These are phyloP conservation scores for zebrafish (Danio rerio) DNA, from an alignment of 2,113 vertebrate species.

Conservation along the genomic window GRCz12tu NC_133190.1:18666001-18666500, in stretches of 20 bases:
- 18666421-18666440: constrained; percentile 57
- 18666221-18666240: not conserved
- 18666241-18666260: constrained; percentile 17
- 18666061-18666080: constrained; percentile 97
- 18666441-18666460: constrained; percentile 54
- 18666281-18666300: constrained; percentile 11
- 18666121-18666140: constrained; percentile 17
- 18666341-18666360: constrained; percentile 52
- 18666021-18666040: constrained; percentile 95
- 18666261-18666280: not conserved
- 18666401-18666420: constrained; percentile 47
- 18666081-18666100: constrained; percentile 98
- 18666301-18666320: constrained; percentile 30
- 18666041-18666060: constrained; percentile 87
- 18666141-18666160: constrained; percentile 16
- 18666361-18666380: constrained; percentile 48
- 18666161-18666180: constrained; percentile 2
- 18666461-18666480: constrained; percentile 56
- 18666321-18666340: not conserved
- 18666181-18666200: not conserved
- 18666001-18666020: constrained; percentile 95
- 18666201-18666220: not conserved
- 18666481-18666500: constrained; percentile 48
- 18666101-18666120: constrained; percentile 97
- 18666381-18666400: constrained; percentile 53